Evolutionary conservation across 2,888 invertebrate genomes (phyloP).

Genomic region (Epinotia brunnichana): DNA sequence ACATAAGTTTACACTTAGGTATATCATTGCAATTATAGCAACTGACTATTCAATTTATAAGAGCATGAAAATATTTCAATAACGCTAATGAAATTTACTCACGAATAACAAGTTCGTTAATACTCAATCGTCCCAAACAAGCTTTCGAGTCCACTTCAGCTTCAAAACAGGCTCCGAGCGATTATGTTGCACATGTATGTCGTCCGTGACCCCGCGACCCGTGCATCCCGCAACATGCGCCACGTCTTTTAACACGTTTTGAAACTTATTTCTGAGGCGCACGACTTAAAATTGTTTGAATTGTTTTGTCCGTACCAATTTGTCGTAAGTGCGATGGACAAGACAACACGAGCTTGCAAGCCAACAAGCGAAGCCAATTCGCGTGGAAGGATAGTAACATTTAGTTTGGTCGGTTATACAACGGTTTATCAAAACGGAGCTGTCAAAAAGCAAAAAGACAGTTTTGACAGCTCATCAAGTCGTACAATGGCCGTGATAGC

Average conservation of each 20-base stretch:
- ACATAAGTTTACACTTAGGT: too few species aligned
- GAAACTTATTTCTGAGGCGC: neutral
- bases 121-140: neutral
- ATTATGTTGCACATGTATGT: constrained; percentile 14
- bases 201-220: constrained; percentile 35
- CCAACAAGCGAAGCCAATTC: neutral
- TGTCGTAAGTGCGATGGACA: neutral
- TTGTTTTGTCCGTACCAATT: neutral
- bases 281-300: neutral
- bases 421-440: neutral
- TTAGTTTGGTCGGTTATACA: neutral
- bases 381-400: neutral
- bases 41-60: too few species aligned
- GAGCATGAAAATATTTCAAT: neutral
- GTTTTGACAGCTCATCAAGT: neutral
- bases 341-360: neutral
- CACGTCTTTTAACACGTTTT: neutral
- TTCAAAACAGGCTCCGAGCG: neutral
- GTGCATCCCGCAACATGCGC: constrained; percentile 1
- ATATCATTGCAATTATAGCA: too few species aligned
- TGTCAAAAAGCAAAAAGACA: too few species aligned
- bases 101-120: neutral
- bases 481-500: neutral
- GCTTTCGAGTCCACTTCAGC: constrained; percentile 2
- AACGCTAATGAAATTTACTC: neutral